phyloP scores from a whole-genome alignment of 2,888 invertebrate species.

The Gerris lacustris region DNA sequence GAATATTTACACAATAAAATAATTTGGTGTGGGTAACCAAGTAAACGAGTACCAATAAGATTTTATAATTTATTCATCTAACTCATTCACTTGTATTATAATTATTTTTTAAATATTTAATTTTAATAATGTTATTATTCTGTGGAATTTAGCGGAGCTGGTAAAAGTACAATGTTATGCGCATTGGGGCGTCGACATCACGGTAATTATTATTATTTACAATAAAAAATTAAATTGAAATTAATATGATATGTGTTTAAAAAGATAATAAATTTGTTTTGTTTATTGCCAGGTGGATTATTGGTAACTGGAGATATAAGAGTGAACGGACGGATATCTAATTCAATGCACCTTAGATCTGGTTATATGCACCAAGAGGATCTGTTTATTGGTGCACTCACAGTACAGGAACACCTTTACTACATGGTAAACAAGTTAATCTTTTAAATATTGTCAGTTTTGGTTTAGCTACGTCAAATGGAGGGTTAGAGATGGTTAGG shows the following conservation, averaged over 20 bases:
- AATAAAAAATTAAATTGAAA: neutral
- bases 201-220: slow-evolving; percentile 41
- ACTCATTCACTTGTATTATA: too few species aligned
- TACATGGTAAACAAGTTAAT: slow-evolving; percentile 56
- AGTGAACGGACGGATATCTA: slow-evolving; percentile 60
- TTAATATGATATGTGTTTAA: neutral
- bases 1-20: too few species aligned
- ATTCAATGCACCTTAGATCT: slow-evolving; percentile 66
- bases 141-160: slow-evolving; percentile 55
- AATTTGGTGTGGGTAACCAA: too few species aligned
- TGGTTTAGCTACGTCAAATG: too few species aligned
- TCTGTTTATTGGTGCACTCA: slow-evolving; percentile 70
- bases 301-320: slow-evolving; percentile 65
- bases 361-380: slow-evolving; percentile 90
- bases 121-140: too few species aligned
- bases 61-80: too few species aligned
- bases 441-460: neutral
- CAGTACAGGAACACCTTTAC: slow-evolving; percentile 73
- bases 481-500: too few species aligned
- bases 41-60: too few species aligned
- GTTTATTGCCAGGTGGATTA: slow-evolving; percentile 42
- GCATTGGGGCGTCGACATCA: slow-evolving; percentile 64
- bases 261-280: too few species aligned
- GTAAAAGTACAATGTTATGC: slow-evolving; percentile 79
- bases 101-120: too few species aligned